Evolutionary conservation across 2,888 invertebrate genomes (phyloP).

Genomic region (Chymomyza fuscimana): DNA sequence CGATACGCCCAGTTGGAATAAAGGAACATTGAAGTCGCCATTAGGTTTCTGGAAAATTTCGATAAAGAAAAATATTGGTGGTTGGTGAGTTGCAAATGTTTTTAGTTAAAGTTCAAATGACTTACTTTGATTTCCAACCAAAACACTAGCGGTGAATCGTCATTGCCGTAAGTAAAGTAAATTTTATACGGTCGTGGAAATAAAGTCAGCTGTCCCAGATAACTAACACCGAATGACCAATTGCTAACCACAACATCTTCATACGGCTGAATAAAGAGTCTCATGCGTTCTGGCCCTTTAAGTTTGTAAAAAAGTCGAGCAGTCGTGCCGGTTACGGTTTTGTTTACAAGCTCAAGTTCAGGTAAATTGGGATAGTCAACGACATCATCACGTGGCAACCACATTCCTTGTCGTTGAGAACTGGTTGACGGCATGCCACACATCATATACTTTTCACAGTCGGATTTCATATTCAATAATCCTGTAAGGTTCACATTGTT

Average conservation of each 20-base stretch:
- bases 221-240: slow-evolving; percentile 63
- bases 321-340: slow-evolving; percentile 40
- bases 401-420: slow-evolving; percentile 42
- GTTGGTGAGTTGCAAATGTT: no score
- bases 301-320: slow-evolving; percentile 58
- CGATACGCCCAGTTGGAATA: slow-evolving; percentile 78
- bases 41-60: no score
- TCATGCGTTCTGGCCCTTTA: slow-evolving; percentile 64
- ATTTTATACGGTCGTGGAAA: slow-evolving; percentile 62
- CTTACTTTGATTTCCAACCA: slow-evolving; percentile 10
- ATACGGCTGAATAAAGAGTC: slow-evolving; percentile 64
- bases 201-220: slow-evolving; percentile 44
- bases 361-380: slow-evolving; percentile 47
- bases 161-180: slow-evolving; percentile 59
- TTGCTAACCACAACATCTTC: slow-evolving; percentile 55
- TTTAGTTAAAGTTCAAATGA: no score
- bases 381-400: slow-evolving; percentile 54
- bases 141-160: slow-evolving; percentile 55
- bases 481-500: slow-evolving; percentile 51
- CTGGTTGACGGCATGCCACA: slow-evolving; percentile 68
- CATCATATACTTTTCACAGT: slow-evolving; percentile 63
- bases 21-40: slow-evolving; percentile 41
- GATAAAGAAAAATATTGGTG: no score
- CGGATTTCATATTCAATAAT: slow-evolving; percentile 39
- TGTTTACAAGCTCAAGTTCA: slow-evolving; percentile 54